Conservation (phyloP, 2,888 invertebrate species). For the Copidosoma aretas region DNA sequence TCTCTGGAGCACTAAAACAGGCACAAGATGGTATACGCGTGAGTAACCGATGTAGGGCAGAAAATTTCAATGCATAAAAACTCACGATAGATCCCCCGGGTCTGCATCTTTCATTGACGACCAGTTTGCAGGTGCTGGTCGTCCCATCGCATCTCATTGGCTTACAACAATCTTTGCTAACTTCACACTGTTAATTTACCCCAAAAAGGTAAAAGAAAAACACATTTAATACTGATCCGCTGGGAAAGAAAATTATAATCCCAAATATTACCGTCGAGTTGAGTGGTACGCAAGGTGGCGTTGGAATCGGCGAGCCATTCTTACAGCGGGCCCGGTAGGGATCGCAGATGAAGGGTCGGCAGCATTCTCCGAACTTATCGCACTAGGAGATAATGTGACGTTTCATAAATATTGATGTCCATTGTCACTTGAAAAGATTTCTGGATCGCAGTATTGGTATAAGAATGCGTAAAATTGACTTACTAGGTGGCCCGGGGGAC, state of each 20-base stretch:
- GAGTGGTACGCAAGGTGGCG: not conserved
- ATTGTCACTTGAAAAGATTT: too few relatives aligned
- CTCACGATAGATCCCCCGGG: not conserved
- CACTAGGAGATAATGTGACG: not conserved
- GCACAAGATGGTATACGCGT: not conserved
- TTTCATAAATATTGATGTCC: not conserved
- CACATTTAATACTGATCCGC: too few relatives aligned
- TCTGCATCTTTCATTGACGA: not conserved
- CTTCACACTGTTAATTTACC: not conserved
- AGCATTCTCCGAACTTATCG: not conserved
- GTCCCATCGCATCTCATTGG: not conserved
- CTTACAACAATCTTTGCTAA: not conserved
- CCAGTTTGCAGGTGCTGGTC: not conserved
- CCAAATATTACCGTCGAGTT: not conserved
- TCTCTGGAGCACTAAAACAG: not conserved
- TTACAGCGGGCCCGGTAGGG: not conserved
- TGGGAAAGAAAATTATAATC: not conserved
- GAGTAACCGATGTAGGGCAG: too few relatives aligned
- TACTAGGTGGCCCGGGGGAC: not conserved
- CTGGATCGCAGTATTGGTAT: not conserved
- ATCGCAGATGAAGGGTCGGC: not conserved
- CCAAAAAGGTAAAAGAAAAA: too few relatives aligned
- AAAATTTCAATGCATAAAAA: not conserved
- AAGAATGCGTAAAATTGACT: not conserved
- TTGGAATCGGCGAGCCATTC: not conserved